Base-by-base conservation (phyloP, 2,797 vertebrate genomes). In the Enteromius thamalakanensis region DNA sequence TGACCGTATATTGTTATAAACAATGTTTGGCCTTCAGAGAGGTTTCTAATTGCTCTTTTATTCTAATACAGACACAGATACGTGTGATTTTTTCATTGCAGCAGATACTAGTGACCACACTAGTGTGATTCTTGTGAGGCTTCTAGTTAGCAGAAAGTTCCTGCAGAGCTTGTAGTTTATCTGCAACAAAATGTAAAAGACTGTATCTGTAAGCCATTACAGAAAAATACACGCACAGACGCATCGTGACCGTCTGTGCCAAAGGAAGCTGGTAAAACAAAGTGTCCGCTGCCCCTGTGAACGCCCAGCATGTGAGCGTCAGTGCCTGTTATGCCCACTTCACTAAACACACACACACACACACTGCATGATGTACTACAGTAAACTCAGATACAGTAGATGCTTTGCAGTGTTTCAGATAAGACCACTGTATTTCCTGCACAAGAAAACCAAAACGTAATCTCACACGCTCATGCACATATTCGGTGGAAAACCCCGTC, bases 101-200 rank as follows among this genome's bases (percentile, higher is more conserved):
- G 29, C 45, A 32, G 42, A 71, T 19, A 0, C 23, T n/a, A n/a
- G n/a, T 4, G 9, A 23, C 55, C 37, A 60, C 75, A 65, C n/a
- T 51, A 5, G 40, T 34, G 40, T 9, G 45, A 49, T 32, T 42
- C 45, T 29, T 76, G 62, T 12, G 29, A 88, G 86, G 83, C 72
- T 85, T 88, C 87, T 87, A 87, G 87, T 84, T 87, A 87, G 68
- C 65, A 42, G 60, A 78, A 71, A 58, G 89, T 91, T 91, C 85
- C 40, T 92, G 91, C 91, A 88, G 88, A 86, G 87, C 87, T 90
- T 91, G 90, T 91, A 91, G 79, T 62, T 62, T 2, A 62, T 11
- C 58, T 62, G 58, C 11, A 29, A 62, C 91, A 82, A 81, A 86
- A 82, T 51, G 74, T 86, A 68, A 74, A 77, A 34, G 82, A 89